phyloP scores from a whole-genome alignment of 2,888 invertebrate species.

The Agrochola macilenta region DNA sequence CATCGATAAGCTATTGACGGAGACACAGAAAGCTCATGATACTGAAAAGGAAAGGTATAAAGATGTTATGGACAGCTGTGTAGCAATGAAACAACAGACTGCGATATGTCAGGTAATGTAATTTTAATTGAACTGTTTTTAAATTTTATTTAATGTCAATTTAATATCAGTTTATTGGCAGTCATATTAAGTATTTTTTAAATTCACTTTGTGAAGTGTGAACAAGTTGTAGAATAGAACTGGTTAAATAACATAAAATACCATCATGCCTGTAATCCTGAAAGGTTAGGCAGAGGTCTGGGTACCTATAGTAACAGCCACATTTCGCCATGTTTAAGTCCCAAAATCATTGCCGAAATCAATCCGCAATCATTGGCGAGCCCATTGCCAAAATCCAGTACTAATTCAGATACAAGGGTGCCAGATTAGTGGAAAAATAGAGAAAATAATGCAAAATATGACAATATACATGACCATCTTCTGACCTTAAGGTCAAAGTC shows the following conservation, averaged over 20 bases:
- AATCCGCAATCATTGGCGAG: too few species aligned
- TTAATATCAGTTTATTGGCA: background rate
- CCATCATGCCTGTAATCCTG: too few species aligned
- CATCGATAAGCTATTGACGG: constrained; percentile 82
- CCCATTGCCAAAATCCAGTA: too few species aligned
- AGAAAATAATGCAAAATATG: too few species aligned
- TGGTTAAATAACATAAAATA: background rate
- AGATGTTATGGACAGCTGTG: constrained; percentile 84
- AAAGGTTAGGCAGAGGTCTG: too few species aligned
- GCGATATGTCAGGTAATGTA: constrained; percentile 81
- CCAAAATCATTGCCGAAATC: too few species aligned
- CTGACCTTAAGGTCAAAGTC: too few species aligned
- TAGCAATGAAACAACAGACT: constrained; percentile 84
- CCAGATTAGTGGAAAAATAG: too few species aligned
- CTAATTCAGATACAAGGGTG: too few species aligned
- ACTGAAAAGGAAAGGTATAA: constrained; percentile 79
- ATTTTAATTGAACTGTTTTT: background rate
- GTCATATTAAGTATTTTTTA: background rate
- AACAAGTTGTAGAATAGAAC: background rate
- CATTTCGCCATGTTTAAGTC: too few species aligned
- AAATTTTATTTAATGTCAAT: background rate
- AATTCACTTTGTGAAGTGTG: background rate
- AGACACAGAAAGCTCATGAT: constrained; percentile 79
- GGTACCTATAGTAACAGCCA: too few species aligned
- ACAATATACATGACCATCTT: too few species aligned